Evolutionary conservation across 2,113 vertebrate genomes (phyloP).

Genomic region (Todiramphus saurophagus): DNA sequence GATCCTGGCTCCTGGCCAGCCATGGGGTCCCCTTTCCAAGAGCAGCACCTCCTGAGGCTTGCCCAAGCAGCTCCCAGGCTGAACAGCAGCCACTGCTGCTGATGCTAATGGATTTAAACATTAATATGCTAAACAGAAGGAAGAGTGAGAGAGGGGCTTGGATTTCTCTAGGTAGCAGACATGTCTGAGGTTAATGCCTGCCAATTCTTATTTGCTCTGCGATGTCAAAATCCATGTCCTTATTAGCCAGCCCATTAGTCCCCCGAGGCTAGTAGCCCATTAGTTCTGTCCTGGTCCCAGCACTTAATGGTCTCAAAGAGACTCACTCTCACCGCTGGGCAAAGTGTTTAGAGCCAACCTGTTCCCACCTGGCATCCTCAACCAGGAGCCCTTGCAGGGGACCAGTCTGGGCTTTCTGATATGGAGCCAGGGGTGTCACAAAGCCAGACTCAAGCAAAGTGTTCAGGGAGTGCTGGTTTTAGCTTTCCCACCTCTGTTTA

Average conservation of each 20-base stretch:
- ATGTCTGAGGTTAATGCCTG: conserved; percentile 64
- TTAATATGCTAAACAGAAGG: conserved; percentile 56
- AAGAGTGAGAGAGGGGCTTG: conserved; percentile 36
- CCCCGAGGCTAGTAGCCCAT: conserved; percentile 24
- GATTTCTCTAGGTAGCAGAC: conserved; percentile 60
- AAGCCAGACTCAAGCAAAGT: not conserved
- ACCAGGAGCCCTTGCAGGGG: not conserved
- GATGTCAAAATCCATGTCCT: conserved; percentile 51
- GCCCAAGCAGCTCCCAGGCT: not conserved
- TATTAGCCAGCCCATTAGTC: conserved; percentile 56
- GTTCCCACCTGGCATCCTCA: not conserved
- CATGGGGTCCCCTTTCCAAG: rapidly evolving
- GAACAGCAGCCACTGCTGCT: not conserved
- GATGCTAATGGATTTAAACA: conserved; percentile 66
- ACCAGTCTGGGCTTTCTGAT: not conserved
- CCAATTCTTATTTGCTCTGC: conserved; percentile 60
- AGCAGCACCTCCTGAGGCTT: not conserved
- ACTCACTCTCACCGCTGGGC: rapidly evolving
- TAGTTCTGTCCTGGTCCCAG: conserved; percentile 1
- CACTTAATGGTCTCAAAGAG: not conserved
- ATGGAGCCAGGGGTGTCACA: rapidly evolving
- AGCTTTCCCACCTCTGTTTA: rapidly evolving
- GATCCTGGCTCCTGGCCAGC: not conserved
- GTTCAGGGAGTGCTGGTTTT: not conserved
- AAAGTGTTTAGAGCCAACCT: rapidly evolving